phyloP scores from a whole-genome alignment of 1,140 invertebrate species.

The Papilio dardanus region DNA sequence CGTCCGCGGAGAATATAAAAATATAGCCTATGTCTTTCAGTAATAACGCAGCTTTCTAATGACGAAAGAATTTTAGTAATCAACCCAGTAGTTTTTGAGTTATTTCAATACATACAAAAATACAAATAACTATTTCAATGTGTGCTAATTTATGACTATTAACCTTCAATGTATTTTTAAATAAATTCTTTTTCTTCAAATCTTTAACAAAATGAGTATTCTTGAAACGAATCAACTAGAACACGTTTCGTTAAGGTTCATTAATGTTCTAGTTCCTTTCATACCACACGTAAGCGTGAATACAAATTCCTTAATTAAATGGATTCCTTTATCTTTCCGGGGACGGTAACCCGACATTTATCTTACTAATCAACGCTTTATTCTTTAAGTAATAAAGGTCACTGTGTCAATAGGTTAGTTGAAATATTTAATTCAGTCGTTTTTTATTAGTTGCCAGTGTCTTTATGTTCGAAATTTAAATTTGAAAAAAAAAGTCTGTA shows the following conservation, averaged over 20 bases:
- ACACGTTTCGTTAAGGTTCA: conserved; percentile 7
- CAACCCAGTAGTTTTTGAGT: no score
- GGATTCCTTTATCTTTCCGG: conserved; percentile 29
- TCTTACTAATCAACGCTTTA: conserved; percentile 15
- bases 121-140: no score
- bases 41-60: no score
- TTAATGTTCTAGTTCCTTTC: conserved; percentile 28
- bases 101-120: no score
- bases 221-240: background rate
- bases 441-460: background rate
- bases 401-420: background rate
- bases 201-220: background rate
- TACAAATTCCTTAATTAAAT: conserved; percentile 34
- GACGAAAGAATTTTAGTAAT: no score
- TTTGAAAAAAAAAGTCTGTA: no score
- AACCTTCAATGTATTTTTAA: no score
- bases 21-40: no score
- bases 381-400: conserved; percentile 14
- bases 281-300: conserved; percentile 33
- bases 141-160: no score
- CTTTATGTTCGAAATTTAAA: no score
- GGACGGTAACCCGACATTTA: conserved; percentile 30
- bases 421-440: background rate
- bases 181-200: background rate
- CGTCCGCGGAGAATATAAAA: no score